phyloP scores from a whole-genome alignment of 2,797 vertebrate genomes.

The Acanthiza pusilla region DNA sequence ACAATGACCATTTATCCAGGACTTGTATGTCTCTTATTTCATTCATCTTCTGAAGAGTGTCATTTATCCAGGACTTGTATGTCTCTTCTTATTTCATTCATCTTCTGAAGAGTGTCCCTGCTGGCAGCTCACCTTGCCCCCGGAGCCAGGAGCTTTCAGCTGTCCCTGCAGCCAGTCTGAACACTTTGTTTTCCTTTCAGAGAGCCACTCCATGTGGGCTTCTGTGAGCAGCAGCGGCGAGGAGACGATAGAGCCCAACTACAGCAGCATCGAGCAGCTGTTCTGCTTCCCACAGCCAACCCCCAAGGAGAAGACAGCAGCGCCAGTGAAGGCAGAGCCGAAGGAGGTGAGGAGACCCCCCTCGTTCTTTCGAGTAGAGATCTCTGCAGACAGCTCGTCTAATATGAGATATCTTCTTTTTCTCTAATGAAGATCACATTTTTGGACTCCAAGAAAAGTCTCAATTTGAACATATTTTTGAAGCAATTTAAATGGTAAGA shows the following conservation, averaged over 20 bases:
- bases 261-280: conserved; percentile 92
- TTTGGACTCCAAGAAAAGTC: conserved; percentile 94
- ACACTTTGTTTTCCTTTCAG: conserved; percentile 67
- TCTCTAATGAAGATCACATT: conserved; percentile 86
- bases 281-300: conserved; percentile 89
- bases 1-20: background rate
- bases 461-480: conserved; percentile 98
- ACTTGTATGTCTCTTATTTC: background rate
- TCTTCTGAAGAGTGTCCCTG: background rate
- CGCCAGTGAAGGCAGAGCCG: conserved; percentile 84
- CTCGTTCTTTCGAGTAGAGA: background rate
- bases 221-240: conserved; percentile 67
- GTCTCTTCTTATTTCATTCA: background rate
- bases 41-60: background rate
- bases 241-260: conserved; percentile 82
- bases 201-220: conserved; percentile 91
- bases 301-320: conserved; percentile 81
- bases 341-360: conserved; percentile 83
- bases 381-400: conserved; percentile 37
- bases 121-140: background rate
- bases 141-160: background rate
- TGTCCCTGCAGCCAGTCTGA: background rate
- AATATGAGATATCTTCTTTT: conserved; percentile 18
- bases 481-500: conserved; percentile 97
- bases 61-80: background rate